Base-by-base conservation (phyloP, 2,888 invertebrate species). In the Criorhina ranunculi region DNA sequence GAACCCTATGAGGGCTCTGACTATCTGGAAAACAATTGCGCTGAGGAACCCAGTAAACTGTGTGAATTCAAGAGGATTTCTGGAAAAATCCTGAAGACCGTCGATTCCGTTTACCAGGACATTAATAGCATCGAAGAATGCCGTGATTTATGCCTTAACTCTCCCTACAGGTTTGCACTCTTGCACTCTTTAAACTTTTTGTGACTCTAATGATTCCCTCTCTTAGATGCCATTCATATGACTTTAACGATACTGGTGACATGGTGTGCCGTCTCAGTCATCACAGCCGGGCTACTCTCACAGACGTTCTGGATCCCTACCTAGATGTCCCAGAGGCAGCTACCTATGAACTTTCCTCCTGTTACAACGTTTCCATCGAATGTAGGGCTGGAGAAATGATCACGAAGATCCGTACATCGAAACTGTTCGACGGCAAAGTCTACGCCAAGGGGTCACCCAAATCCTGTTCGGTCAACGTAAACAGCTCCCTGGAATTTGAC, bases 361-460 rank as follows among this genome's bases (percentile, higher is more conserved):
- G 98, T 91, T 98, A 98, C 93, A 98, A 98, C 92, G 97, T 98
- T 55, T 96, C 96, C 88, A 97, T 98, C 90, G 97, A 97, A 91
- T 98, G 98, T 91, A 95, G 97, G 78, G 95, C 96, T 64, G 96
- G 97, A 70, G 97, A 98, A 92, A 98, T 98, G 98, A 95, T 97
- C 64, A 97, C 97, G 55, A 95, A 95, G 88, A 97, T 98, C 90
- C 96, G 96, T 92, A 98, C 98, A 66, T 97, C 96, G 88, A 97
- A 96, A 91, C 93, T 98, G 76, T 98, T 98, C 93, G 97, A 97
- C 91, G 98, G 98, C 87, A 98, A 98, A 93, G 96, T 98, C 87
- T 98, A 98, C 92, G 98, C 97, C 77, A 98, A 98, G 91, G 97
- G 97, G 86, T 96, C 97, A 87, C 98, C 98, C 64, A 97, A 97